These are phyloP conservation scores for Rhincodon typus DNA, from an alignment of 2,797 vertebrate species.

Conservation along the genomic window DNA sequence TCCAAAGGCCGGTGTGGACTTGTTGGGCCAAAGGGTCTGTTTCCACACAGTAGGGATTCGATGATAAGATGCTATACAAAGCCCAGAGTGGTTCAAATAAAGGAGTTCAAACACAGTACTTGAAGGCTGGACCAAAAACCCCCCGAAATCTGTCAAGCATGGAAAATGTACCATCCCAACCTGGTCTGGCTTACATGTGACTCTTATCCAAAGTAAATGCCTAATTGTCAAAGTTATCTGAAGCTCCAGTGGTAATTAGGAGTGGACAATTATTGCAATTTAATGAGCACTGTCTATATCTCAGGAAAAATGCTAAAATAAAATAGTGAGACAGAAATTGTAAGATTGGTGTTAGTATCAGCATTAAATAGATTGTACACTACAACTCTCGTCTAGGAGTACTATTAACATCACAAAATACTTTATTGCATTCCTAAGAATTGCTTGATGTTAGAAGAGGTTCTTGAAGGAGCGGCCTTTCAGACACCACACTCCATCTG, in stretches of 20 bases:
- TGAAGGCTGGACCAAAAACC: neutral
- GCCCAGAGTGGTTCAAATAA: too few species aligned
- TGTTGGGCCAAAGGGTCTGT: too few species aligned
- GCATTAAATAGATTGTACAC: neutral
- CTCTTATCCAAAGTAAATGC: neutral
- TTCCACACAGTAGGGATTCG: too few species aligned
- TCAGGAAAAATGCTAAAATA: neutral
- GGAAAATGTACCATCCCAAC: neutral
- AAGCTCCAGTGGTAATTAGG: neutral
- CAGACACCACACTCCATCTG: neutral
- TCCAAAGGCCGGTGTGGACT: too few species aligned
- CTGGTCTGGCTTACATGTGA: neutral
- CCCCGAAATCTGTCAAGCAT: neutral
- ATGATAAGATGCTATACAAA: too few species aligned
- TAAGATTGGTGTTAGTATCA: neutral
- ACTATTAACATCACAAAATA: neutral
- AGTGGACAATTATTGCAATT: neutral
- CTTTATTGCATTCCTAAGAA: neutral
- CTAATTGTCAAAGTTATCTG: neutral
- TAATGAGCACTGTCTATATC: neutral
- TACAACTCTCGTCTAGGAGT: neutral
- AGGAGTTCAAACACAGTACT: neutral
- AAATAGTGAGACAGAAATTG: neutral
- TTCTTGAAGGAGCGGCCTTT: neutral
- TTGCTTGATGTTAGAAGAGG: neutral